These are phyloP conservation scores for Wiebesia pumilae DNA, from an alignment of 1,140 invertebrate species.

Conservation along the genomic window DNA sequence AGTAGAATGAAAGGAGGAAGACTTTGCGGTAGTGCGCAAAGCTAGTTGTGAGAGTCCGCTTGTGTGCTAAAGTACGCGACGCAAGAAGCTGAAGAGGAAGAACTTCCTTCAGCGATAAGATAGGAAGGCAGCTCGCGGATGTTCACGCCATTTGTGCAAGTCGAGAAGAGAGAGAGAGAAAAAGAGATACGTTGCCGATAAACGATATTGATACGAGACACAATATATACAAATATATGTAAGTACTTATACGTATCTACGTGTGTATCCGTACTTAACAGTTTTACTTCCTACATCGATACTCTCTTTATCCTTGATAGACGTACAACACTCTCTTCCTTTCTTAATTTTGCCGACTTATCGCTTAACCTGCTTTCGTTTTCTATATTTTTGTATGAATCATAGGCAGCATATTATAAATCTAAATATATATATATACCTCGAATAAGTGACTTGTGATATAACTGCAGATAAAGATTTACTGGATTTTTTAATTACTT, in stretches of 20 bases:
- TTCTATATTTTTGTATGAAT: conserved; percentile 49
- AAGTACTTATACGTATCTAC: not conserved
- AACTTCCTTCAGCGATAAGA: conserved; percentile 66
- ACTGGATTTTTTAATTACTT: too few relatives aligned
- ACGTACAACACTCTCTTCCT: conserved; percentile 51
- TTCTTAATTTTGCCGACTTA: conserved; percentile 51
- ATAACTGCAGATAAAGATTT: too few relatives aligned
- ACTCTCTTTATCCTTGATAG: conserved; percentile 56
- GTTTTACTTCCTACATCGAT: not conserved
- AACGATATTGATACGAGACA: conserved; percentile 56
- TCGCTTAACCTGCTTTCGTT: not conserved
- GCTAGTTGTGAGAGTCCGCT: not conserved
- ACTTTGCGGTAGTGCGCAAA: conserved; percentile 25
- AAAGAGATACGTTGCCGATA: conserved; percentile 57
- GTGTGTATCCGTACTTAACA: too few relatives aligned
- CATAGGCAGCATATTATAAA: conserved; percentile 33
- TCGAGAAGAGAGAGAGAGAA: conserved; percentile 37
- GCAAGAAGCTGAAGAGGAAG: conserved; percentile 54
- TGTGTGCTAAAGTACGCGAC: conserved; percentile 17
- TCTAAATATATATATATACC: too few relatives aligned
- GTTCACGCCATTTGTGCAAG: conserved; percentile 66
- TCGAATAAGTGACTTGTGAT: too few relatives aligned
- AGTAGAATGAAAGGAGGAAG: too few relatives aligned
- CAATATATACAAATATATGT: conserved; percentile 48
- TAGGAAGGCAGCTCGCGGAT: conserved; percentile 62